Conservation (phyloP, 2,113 vertebrate genomes). For the Rhineura floridana region DNA sequence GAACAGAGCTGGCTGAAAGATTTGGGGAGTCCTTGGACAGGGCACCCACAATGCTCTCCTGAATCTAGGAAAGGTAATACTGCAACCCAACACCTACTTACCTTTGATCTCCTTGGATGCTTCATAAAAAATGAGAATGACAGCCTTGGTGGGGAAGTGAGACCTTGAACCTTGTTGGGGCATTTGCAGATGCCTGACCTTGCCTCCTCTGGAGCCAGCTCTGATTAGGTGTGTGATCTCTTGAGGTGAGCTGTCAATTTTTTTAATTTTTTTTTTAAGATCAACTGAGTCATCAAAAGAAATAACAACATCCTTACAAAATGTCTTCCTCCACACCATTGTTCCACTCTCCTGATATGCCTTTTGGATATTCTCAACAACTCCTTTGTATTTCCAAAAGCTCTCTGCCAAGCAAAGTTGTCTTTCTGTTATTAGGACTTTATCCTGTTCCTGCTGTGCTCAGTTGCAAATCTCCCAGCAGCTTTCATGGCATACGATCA, state of each 20-base stretch:
- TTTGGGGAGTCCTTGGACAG: neutral
- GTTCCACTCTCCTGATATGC: neutral
- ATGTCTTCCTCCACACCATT: neutral
- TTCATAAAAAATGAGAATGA: neutral
- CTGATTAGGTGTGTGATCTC: neutral
- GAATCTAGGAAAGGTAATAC: neutral
- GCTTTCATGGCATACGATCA: neutral
- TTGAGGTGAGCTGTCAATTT: neutral
- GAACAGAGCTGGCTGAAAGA: neutral
- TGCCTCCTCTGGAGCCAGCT: too few species aligned
- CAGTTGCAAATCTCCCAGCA: neutral
- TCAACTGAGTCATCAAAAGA: neutral
- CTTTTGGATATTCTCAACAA: conserved; percentile 18
- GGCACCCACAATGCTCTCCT: neutral
- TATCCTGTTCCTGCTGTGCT: conserved; percentile 9
- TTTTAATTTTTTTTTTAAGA: neutral
- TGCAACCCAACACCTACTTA: neutral
- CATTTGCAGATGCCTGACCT: neutral
- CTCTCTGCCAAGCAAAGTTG: neutral
- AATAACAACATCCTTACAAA: neutral
- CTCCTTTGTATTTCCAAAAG: neutral
- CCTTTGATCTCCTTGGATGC: neutral
- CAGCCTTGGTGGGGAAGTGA: too few species aligned
- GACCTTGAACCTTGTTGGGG: neutral
- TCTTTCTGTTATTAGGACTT: neutral